Evolutionary conservation across 1,140 invertebrate genomes (phyloP).

Genomic region (Drosophila bipectinata): DNA sequence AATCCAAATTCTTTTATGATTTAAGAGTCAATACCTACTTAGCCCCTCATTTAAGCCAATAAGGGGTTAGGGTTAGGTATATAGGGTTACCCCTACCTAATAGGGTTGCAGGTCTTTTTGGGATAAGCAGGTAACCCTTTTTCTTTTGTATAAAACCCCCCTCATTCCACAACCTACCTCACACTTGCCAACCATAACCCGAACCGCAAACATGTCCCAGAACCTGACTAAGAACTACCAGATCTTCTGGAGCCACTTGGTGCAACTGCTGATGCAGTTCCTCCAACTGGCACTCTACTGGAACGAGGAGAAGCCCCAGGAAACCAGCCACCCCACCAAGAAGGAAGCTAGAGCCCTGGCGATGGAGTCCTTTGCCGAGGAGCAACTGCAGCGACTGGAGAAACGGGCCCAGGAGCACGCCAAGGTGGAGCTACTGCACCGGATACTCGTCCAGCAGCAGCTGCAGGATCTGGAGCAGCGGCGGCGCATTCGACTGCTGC

Average conservation of each 20-base stretch:
- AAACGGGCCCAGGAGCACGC: conserved; percentile 25
- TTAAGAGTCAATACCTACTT: no score
- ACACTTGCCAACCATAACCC: no score
- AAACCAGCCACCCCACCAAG: no score
- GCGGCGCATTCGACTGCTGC: conserved; percentile 35
- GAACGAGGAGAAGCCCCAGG: neutral
- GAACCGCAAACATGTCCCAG: neutral
- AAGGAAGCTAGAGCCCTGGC: neutral
- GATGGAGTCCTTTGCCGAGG: conserved; percentile 10
- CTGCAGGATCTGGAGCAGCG: conserved; percentile 55
- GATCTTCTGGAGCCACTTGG: conserved; percentile 12
- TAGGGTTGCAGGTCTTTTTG: no score
- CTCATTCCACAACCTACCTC: no score
- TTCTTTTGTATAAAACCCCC: no score
- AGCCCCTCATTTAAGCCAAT: no score
- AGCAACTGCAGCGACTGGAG: neutral
- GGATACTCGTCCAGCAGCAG: conserved; percentile 56
- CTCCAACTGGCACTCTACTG: neutral
- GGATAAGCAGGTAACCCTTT: no score
- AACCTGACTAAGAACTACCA: neutral
- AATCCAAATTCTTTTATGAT: no score
- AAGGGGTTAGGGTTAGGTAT: no score
- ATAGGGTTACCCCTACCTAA: no score
- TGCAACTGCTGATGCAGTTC: conserved; percentile 26
- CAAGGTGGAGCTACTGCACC: conserved; percentile 59